A percentile compares a stretch with the other conserved stretches of the same genome.
phyloP scores from a whole-genome alignment of 2,113 vertebrate genomes.

The Saguinus imperator region DNA sequence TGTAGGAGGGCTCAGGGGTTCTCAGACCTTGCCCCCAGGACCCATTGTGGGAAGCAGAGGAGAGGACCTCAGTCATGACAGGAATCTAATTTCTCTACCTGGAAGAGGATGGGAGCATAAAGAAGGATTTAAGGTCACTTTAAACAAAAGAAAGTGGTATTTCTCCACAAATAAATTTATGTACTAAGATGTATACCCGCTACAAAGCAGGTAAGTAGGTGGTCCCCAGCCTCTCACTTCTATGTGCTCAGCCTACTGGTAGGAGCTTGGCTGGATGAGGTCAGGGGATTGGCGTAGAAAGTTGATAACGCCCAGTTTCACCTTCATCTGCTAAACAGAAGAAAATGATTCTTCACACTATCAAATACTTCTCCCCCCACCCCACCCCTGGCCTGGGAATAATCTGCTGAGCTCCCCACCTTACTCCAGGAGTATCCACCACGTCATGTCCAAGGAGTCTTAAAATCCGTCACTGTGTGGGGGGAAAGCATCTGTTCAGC shows the following conservation, averaged over 20 bases:
- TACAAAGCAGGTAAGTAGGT: neutral
- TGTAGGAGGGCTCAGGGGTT: neutral
- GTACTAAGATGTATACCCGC: neutral
- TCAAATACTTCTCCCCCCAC: neutral
- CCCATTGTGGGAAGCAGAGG: neutral
- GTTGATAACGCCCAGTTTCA: neutral
- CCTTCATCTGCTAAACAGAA: neutral
- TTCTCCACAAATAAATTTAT: neutral
- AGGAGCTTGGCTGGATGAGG: neutral
- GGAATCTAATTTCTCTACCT: neutral
- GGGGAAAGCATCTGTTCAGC: neutral
- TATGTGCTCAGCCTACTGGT: neutral
- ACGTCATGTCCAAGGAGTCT: fast-evolving
- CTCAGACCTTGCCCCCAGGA: fast-evolving
- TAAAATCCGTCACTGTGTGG: fast-evolving
- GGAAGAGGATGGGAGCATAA: neutral
- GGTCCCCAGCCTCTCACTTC: neutral
- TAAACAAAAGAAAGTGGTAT: neutral
- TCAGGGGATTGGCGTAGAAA: neutral
- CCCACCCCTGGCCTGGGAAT: no score
- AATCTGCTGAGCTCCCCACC: neutral
- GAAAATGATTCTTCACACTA: neutral
- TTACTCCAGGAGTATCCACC: neutral
- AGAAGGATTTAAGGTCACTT: neutral
- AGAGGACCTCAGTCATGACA: neutral